Percentiles rank a stretch among this genome's conserved stretches.
These are phyloP conservation scores for Calidris pygmaea DNA, from an alignment of 2,113 vertebrate species.

Conservation along the genomic window DNA sequence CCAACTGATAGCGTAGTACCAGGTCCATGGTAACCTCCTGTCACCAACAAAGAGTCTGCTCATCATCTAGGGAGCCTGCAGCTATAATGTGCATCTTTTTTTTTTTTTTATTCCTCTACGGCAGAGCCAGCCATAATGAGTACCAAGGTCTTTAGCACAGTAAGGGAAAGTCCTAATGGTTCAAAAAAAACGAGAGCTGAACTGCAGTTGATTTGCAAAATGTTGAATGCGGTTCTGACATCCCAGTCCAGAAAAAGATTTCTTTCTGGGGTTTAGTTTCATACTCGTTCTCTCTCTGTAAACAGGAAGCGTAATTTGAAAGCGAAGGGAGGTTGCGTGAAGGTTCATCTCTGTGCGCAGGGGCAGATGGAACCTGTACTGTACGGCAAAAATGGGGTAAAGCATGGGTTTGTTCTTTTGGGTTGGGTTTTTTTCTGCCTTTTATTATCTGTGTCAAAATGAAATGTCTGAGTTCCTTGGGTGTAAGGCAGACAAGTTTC, in stretches of 20 bases:
- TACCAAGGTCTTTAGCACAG: neutral
- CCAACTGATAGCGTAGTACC: neutral
- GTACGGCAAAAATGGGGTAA: neutral
- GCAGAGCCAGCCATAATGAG: neutral
- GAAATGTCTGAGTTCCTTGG: neutral
- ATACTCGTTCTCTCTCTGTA: neutral
- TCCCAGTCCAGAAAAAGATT: neutral
- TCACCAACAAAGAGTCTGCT: neutral
- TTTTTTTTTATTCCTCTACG: neutral
- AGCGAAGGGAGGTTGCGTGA: neutral
- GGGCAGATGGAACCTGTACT: neutral
- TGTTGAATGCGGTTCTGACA: neutral
- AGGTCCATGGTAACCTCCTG: neutral
- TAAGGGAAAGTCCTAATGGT: neutral
- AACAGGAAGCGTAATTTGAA: constrained; percentile 5
- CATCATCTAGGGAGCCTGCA: neutral
- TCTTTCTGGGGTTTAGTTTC: neutral
- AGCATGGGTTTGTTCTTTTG: neutral
- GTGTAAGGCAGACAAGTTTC: neutral
- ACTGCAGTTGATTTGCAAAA: neutral
- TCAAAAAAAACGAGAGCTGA: neutral
- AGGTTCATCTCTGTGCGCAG: neutral
- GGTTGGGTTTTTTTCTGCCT: neutral
- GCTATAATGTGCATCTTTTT: neutral
- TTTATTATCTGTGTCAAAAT: neutral